A percentile compares a stretch with the other conserved stretches of the same genome.
These are phyloP conservation scores for Apodemia mormo DNA, from an alignment of 2,888 invertebrate species.

Conservation along the genomic window DNA sequence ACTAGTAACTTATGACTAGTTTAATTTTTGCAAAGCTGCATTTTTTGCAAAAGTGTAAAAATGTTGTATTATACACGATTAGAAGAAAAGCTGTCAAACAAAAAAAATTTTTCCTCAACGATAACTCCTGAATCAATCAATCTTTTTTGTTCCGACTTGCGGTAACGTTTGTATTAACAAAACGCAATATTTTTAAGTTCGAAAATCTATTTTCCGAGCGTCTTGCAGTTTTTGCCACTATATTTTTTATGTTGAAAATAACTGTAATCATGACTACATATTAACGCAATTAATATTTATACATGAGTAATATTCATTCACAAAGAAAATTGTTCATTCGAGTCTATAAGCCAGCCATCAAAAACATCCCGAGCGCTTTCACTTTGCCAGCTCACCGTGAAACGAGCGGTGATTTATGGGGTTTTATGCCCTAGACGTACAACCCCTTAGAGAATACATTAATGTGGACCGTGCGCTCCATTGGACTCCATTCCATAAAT, in stretches of 20 bases:
- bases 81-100: too few relatives aligned
- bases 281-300: slow-evolving; percentile 12
- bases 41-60: too few relatives aligned
- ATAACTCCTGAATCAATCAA: too few relatives aligned
- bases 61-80: too few relatives aligned
- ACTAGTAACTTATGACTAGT: too few relatives aligned
- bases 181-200: too few relatives aligned
- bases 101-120: too few relatives aligned
- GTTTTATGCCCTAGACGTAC: slow-evolving; percentile 22
- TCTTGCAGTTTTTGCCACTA: background rate
- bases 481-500: too few relatives aligned
- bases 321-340: slow-evolving; percentile 17
- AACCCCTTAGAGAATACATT: background rate
- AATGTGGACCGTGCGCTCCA: background rate
- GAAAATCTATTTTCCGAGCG: too few relatives aligned
- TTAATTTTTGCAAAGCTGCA: too few relatives aligned
- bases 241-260: background rate
- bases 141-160: too few relatives aligned
- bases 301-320: slow-evolving; percentile 14
- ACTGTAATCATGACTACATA: background rate
- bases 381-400: slow-evolving; percentile 33
- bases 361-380: slow-evolving; percentile 23
- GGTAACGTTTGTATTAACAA: too few relatives aligned
- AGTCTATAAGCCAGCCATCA: slow-evolving; percentile 18
- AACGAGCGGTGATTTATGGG: slow-evolving; percentile 38